These are phyloP conservation scores for Brienomyrus brachyistius DNA, from an alignment of 2,113 vertebrate species.

Conservation along the genomic window DNA sequence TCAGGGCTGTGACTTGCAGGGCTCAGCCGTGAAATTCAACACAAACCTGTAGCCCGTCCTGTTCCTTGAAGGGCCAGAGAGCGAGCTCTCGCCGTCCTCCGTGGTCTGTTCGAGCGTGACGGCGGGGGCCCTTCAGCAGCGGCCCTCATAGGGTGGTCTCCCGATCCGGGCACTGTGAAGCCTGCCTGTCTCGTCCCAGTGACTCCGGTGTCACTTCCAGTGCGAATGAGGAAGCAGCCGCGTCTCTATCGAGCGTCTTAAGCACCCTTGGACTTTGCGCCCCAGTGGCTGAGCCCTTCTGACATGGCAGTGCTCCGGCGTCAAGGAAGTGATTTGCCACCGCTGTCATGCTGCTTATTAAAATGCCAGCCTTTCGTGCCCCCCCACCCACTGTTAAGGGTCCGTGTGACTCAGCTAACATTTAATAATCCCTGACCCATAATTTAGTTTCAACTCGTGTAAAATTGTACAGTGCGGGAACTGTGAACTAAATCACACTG, in stretches of 20 bases:
- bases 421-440: background rate
- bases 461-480: background rate
- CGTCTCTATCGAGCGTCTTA: conserved; percentile 40
- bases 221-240: conserved; percentile 38
- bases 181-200: background rate
- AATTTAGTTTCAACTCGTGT: background rate
- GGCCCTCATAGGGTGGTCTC: background rate
- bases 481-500: background rate
- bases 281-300: conserved; percentile 30
- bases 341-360: background rate
- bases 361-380: too few relatives aligned
- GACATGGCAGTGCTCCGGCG: conserved; percentile 25
- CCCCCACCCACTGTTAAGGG: background rate
- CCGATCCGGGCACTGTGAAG: background rate
- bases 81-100: background rate
- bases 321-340: background rate
- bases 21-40: background rate
- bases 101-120: background rate
- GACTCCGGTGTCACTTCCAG: conserved; percentile 10
- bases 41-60: background rate
- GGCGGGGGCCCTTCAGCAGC: background rate
- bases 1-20: background rate
- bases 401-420: background rate
- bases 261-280: conserved; percentile 63
- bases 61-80: background rate